These are phyloP conservation scores for Dusona sp. DNA, from an alignment of 2,888 invertebrate genomes.

Conservation along the genomic window DNA sequence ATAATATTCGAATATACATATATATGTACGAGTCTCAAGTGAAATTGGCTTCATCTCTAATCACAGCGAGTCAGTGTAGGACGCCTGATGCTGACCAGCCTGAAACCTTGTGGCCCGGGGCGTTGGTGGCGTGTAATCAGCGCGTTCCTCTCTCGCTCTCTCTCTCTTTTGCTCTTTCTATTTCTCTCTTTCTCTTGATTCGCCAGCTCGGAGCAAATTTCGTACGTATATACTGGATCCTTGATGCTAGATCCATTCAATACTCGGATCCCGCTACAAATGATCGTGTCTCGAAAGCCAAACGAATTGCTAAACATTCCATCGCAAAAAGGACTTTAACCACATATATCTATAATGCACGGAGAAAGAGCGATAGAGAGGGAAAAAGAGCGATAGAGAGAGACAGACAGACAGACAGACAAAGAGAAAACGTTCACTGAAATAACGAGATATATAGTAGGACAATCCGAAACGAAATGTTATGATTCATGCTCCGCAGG, in stretches of 20 bases:
- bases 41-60: slow-evolving; percentile 69
- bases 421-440: neutral
- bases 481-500: slow-evolving; percentile 9
- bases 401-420: neutral
- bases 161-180: slow-evolving; percentile 42
- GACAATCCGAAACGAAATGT: slow-evolving; percentile 21
- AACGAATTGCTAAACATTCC: slow-evolving; percentile 59
- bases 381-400: neutral
- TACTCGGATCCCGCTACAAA: slow-evolving; percentile 57
- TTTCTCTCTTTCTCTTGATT: slow-evolving; percentile 37
- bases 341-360: neutral
- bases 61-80: slow-evolving; percentile 70
- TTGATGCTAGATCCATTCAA: slow-evolving; percentile 57
- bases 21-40: slow-evolving; percentile 22
- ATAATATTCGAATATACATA: slow-evolving; percentile 51
- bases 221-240: slow-evolving; percentile 38
- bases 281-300: slow-evolving; percentile 55
- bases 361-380: neutral
- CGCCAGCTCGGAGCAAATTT: slow-evolving; percentile 42
- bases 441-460: slow-evolving; percentile 16
- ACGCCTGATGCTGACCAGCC: slow-evolving; percentile 60
- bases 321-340: slow-evolving; percentile 29
- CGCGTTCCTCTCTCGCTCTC: slow-evolving; percentile 70
- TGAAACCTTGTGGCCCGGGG: slow-evolving; percentile 71
- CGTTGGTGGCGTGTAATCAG: slow-evolving; percentile 80